These are phyloP conservation scores for Archilochus colubris DNA, from an alignment of 2,113 vertebrate species.

Conservation along the genomic window DNA sequence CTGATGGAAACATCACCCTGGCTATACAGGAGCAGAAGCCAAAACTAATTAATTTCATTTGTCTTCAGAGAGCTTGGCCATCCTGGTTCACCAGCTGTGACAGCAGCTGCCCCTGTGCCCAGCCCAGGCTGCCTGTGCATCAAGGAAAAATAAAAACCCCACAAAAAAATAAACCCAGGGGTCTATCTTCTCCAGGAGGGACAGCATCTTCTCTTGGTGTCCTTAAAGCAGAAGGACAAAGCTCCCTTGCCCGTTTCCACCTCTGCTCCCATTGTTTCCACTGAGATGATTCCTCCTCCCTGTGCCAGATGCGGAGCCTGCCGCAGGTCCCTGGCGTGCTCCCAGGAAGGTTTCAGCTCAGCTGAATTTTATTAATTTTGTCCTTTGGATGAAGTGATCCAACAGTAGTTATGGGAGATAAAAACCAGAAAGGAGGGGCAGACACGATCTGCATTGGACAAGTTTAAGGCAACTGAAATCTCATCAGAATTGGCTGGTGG, in stretches of 20 bases:
- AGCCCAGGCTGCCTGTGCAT: neutral
- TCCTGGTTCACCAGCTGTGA: neutral
- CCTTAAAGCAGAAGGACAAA: neutral
- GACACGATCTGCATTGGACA: fast-evolving
- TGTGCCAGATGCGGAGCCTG: fast-evolving
- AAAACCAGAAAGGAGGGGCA: neutral
- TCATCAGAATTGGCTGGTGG: neutral
- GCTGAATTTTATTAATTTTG: slow-evolving; percentile 15
- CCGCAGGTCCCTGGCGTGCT: neutral
- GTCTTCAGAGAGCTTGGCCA: fast-evolving
- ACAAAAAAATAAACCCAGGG: neutral
- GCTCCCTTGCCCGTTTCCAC: neutral
- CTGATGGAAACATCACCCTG: neutral
- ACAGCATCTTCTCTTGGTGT: fast-evolving
- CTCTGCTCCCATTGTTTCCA: fast-evolving
- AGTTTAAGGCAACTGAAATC: neutral
- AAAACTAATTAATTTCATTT: slow-evolving; percentile 6
- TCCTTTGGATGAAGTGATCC: slow-evolving; percentile 4
- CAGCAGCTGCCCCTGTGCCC: neutral
- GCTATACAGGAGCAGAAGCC: neutral
- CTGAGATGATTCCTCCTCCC: neutral
- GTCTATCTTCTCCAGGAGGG: neutral
- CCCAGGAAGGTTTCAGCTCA: neutral
- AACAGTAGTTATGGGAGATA: neutral
- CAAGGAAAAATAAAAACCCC: neutral